A percentile compares a stretch with the other conserved stretches of the same genome.
phyloP scores from a whole-genome alignment of 1,140 invertebrate genomes.

The Drosophila bipectinata region DNA sequence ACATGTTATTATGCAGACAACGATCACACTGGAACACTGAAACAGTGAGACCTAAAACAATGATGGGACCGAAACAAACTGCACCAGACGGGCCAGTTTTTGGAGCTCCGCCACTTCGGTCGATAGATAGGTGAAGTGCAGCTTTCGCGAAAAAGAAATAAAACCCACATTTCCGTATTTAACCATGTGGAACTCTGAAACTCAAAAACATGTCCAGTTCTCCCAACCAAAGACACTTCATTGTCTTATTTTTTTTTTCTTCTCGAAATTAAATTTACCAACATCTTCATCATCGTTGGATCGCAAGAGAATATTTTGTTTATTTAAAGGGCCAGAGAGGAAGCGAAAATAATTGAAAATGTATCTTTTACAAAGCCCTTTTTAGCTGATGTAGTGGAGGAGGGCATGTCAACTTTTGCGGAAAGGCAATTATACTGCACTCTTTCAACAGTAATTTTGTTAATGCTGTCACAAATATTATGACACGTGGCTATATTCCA shows the following conservation, averaged over 20 bases:
- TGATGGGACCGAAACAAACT: slow-evolving; percentile 56
- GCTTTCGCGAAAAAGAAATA: slow-evolving; percentile 36
- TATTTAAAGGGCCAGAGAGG: neutral
- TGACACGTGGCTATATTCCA: slow-evolving; percentile 62
- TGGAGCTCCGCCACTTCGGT: slow-evolving; percentile 10
- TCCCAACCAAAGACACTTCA: slow-evolving; percentile 41
- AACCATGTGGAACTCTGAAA: slow-evolving; percentile 60
- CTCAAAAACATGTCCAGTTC: slow-evolving; percentile 37
- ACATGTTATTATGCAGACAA: slow-evolving; percentile 70
- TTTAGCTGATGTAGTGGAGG: too few species aligned
- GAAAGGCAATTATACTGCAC: slow-evolving; percentile 52
- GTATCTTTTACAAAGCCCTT: neutral
- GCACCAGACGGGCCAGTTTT: slow-evolving; percentile 24
- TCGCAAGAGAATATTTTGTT: neutral
- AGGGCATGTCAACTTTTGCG: slow-evolving; percentile 26
- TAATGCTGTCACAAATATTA: slow-evolving; percentile 65
- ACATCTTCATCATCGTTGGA: slow-evolving; percentile 37
- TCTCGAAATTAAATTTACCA: slow-evolving; percentile 42
- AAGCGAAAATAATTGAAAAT: neutral
- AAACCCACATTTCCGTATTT: slow-evolving; percentile 60
- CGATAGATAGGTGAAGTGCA: slow-evolving; percentile 40
- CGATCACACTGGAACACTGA: slow-evolving; percentile 45
- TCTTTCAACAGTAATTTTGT: slow-evolving; percentile 65
- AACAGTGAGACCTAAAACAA: slow-evolving; percentile 56
- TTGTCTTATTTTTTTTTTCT: slow-evolving; percentile 24